Evolutionary conservation across 2,888 invertebrate species (phyloP).

Genomic region (Platynereis dumerilii): DNA sequence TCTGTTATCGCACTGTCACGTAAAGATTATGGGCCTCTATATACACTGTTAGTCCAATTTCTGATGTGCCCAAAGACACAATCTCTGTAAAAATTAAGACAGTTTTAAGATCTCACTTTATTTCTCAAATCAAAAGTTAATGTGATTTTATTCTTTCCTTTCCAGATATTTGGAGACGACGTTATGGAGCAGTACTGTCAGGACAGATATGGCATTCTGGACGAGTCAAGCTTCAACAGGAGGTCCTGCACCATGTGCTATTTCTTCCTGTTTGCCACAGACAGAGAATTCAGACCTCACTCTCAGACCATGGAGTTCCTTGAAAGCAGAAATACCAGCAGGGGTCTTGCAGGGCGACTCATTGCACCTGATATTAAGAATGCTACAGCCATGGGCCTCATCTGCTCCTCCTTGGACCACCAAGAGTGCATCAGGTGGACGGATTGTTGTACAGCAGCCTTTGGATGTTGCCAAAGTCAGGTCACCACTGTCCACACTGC

Average conservation of each 20-base stretch:
- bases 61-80: too few species aligned
- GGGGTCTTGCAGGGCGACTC: background rate
- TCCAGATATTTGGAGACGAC: too few species aligned
- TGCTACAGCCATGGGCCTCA: background rate
- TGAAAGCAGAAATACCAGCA: background rate
- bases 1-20: too few species aligned
- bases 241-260: conserved; percentile 27
- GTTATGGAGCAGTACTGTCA: conserved; percentile 12
- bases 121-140: too few species aligned
- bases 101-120: too few species aligned
- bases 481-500: background rate
- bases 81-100: too few species aligned
- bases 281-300: background rate
- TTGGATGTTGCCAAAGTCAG: conserved; percentile 4
- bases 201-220: conserved; percentile 25
- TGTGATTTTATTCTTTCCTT: too few species aligned
- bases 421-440: background rate
- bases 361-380: conserved; percentile 1
- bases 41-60: too few species aligned
- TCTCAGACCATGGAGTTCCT: background rate
- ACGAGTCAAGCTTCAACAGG: conserved; percentile 14
- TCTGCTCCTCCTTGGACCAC: conserved; percentile 4
- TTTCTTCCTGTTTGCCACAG: conserved; percentile 21
- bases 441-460: background rate
- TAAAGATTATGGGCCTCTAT: too few species aligned